Conservation (phyloP, 2,113 vertebrate genomes). For the Dicrurus megarhynchus region DNA sequence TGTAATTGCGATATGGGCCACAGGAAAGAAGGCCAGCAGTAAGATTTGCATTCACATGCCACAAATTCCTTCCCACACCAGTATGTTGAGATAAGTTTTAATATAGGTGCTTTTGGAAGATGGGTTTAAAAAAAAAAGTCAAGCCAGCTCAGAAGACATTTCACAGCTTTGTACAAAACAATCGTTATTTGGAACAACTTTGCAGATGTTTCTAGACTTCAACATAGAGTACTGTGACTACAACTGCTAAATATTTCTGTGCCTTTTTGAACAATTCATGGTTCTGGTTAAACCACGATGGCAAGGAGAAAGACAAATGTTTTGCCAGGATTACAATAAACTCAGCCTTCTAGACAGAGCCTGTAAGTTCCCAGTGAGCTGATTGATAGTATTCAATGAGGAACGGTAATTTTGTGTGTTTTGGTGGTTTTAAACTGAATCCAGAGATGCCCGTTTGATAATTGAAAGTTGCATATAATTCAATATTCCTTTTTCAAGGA, state of each 20-base stretch:
- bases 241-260: background rate
- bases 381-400: background rate
- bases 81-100: background rate
- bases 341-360: background rate
- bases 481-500: background rate
- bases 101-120: background rate
- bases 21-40: constrained; percentile 19
- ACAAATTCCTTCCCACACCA: constrained; percentile 26
- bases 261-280: background rate
- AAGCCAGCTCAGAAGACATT: background rate
- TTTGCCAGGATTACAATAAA: background rate
- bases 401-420: background rate
- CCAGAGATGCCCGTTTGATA: background rate
- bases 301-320: background rate
- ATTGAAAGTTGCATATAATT: background rate
- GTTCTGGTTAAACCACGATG: background rate
- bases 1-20: constrained; percentile 6
- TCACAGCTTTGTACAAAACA: background rate
- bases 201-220: background rate
- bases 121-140: background rate
- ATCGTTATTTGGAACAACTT: background rate
- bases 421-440: background rate
- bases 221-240: background rate
- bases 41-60: constrained; percentile 15
- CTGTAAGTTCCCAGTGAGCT: background rate